A percentile compares a stretch with the other conserved stretches of the same genome.
Conservation (phyloP, 2,113 vertebrate species). For the Spea bombifrons region DNA sequence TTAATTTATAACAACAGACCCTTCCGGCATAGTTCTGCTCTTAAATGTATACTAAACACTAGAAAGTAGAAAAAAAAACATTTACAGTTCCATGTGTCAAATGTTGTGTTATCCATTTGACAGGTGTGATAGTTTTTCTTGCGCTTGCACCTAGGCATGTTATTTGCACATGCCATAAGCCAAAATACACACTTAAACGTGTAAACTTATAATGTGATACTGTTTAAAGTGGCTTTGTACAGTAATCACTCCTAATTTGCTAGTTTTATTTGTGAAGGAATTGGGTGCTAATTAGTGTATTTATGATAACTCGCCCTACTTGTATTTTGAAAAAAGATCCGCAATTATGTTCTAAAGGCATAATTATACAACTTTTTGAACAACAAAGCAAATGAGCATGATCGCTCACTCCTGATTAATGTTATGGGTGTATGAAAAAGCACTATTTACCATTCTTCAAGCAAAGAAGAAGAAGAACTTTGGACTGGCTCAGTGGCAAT, state of each 20-base stretch:
- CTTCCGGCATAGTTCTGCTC: not conserved
- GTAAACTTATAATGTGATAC: slow-evolving; percentile 43
- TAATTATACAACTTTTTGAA: too few relatives aligned
- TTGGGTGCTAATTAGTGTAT: slow-evolving; percentile 37
- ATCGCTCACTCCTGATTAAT: too few relatives aligned
- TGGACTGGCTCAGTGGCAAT: too few relatives aligned
- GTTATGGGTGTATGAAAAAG: too few relatives aligned
- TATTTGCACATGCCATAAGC: slow-evolving; percentile 42
- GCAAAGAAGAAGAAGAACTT: too few relatives aligned
- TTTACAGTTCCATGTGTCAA: not conserved
- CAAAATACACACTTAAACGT: slow-evolving; percentile 37
- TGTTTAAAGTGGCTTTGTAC: slow-evolving; percentile 40
- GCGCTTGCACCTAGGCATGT: slow-evolving; percentile 16
- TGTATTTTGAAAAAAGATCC: not conserved
- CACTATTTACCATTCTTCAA: too few relatives aligned
- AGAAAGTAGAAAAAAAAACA: not conserved
- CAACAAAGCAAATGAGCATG: too few relatives aligned
- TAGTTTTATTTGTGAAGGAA: slow-evolving; percentile 40
- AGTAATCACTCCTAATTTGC: slow-evolving; percentile 39
- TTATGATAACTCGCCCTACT: slow-evolving; percentile 2
- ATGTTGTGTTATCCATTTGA: slow-evolving; percentile 19
- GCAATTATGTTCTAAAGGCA: too few relatives aligned
- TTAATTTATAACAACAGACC: not conserved
- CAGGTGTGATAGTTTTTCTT: slow-evolving; percentile 34
- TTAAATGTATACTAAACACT: not conserved